Percentiles rank a stretch among this genome's conserved stretches.
Conservation (phyloP, 53 echinoderm and acorn worm species). For the Actinopyga echinites region DNA sequence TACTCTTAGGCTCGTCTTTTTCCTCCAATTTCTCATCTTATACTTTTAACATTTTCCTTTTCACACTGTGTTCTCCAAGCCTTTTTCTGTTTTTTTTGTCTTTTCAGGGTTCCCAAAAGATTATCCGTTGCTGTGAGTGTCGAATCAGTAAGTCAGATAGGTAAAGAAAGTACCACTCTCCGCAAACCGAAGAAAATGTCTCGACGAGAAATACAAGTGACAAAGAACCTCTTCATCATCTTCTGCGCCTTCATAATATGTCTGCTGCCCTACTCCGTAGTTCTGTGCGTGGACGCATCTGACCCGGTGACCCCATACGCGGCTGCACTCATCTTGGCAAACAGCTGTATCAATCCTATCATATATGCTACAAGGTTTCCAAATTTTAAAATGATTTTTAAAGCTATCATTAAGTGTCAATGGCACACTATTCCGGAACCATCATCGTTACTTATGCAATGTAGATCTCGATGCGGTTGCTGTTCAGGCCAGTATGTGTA, state of each 20-base stretch:
- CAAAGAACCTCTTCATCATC: constrained; percentile 74
- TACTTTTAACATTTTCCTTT: too few relatives aligned
- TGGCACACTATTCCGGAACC: constrained; percentile 25
- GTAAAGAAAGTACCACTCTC: neutral
- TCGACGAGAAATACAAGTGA: constrained; percentile 69
- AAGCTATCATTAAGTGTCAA: constrained; percentile 44
- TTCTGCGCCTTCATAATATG: constrained; percentile 73
- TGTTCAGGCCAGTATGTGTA: neutral
- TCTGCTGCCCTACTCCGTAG: constrained; percentile 51
- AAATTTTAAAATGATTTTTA: constrained; percentile 64
- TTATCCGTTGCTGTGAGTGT: neutral
- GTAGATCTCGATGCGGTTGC: constrained; percentile 7
- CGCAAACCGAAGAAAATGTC: neutral
- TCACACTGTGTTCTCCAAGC: too few relatives aligned
- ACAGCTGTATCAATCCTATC: constrained; percentile 72
- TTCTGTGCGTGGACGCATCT: constrained; percentile 50
- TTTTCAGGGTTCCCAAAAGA: neutral
- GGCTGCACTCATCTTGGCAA: constrained; percentile 55
- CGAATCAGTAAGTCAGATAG: neutral
- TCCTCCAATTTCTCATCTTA: too few relatives aligned
- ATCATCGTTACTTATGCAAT: neutral
- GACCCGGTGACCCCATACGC: constrained; percentile 67
- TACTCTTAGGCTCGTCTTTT: too few relatives aligned
- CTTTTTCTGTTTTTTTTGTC: neutral
- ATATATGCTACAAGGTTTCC: constrained; percentile 76